Percentiles rank a stretch among this genome's conserved stretches.
phyloP scores from a whole-genome alignment of 1,140 invertebrate genomes.

The Odontomachus brunneus region DNA sequence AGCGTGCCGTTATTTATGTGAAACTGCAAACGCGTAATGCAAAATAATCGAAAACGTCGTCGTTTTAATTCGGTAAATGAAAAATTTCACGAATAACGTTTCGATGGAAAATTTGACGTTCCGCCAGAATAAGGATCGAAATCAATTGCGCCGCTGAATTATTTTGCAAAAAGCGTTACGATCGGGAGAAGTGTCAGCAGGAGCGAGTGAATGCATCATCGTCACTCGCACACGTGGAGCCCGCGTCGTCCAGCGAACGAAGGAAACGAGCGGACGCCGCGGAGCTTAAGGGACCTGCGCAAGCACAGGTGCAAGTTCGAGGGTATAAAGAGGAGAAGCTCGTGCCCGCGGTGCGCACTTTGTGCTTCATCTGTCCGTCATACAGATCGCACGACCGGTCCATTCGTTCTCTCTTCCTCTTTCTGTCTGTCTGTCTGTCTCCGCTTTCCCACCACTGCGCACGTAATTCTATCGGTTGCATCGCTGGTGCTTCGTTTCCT shows the following conservation, averaged over 20 bases:
- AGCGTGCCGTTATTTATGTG: too few species aligned
- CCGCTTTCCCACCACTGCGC: background rate
- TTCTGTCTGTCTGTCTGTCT: background rate
- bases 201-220: background rate
- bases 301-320: constrained; percentile 82
- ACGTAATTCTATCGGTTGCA: background rate
- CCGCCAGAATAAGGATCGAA: background rate
- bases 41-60: too few species aligned
- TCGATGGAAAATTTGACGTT: background rate
- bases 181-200: background rate
- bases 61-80: background rate
- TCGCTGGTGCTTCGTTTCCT: constrained; percentile 5
- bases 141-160: background rate
- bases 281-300: constrained; percentile 75
- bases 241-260: constrained; percentile 23
- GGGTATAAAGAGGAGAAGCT: constrained; percentile 82
- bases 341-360: constrained; percentile 79
- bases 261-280: constrained; percentile 56
- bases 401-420: background rate
- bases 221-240: constrained; percentile 47
- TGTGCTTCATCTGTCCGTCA: constrained; percentile 82
- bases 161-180: constrained; percentile 35
- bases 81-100: background rate
- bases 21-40: too few species aligned
- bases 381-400: constrained; percentile 59